phyloP scores from a whole-genome alignment of 1,140 invertebrate species.

The Trypoxylus dichotomus region DNA sequence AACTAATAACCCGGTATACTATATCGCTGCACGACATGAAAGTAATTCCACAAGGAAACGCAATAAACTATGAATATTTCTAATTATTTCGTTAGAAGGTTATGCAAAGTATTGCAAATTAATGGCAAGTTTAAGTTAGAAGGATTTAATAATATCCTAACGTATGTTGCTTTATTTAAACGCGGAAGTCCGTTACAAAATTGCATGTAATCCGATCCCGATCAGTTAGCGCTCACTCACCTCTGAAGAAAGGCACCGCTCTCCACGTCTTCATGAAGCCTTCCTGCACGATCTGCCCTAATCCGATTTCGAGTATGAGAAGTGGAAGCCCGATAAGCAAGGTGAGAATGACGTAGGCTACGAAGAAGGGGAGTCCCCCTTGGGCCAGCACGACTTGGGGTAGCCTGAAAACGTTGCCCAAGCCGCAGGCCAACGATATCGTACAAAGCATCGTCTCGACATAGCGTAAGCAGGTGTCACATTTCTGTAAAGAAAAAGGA shows the following conservation, averaged over 20 bases:
- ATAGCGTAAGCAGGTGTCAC: slow-evolving; percentile 48
- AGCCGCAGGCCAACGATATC: slow-evolving; percentile 56
- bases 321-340: slow-evolving; percentile 70
- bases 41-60: no score
- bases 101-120: no score
- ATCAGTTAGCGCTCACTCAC: slow-evolving; percentile 51
- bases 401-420: slow-evolving; percentile 58
- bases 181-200: neutral
- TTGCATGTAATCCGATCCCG: neutral
- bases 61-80: no score
- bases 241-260: slow-evolving; percentile 79
- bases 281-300: slow-evolving; percentile 77
- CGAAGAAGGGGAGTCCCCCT: slow-evolving; percentile 66
- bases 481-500: slow-evolving; percentile 48
- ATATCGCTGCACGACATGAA: no score
- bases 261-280: slow-evolving; percentile 78
- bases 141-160: neutral
- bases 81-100: no score
- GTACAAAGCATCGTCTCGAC: slow-evolving; percentile 54
- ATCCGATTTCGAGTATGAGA: slow-evolving; percentile 73
- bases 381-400: slow-evolving; percentile 57
- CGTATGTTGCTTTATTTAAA: neutral
- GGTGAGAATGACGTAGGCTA: slow-evolving; percentile 67
- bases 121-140: no score
- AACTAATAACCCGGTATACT: no score